Conservation (phyloP, 2,113 vertebrate species). For the Crotophaga sulcirostris region DNA sequence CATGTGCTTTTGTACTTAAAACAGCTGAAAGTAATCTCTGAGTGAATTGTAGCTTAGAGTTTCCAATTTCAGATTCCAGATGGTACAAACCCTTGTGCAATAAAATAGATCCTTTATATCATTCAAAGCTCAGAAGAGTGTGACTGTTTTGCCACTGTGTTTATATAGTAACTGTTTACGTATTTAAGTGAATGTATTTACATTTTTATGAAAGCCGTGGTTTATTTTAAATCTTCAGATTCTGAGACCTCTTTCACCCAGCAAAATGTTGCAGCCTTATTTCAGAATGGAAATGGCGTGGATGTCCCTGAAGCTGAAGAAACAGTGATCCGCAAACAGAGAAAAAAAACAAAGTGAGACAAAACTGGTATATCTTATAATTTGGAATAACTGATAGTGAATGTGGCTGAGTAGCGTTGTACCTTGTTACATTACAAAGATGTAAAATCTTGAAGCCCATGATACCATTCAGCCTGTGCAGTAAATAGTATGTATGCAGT, state of each 20-base stretch:
- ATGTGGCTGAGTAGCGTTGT: neutral
- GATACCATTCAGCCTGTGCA: neutral
- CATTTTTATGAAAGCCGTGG: neutral
- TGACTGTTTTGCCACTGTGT: neutral
- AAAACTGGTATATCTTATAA: neutral
- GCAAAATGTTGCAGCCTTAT: slow-evolving; percentile 68
- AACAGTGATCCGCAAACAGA: slow-evolving; percentile 78
- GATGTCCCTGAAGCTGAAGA: slow-evolving; percentile 81
- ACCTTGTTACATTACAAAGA: neutral
- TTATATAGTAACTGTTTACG: neutral
- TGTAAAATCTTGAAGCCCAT: neutral
- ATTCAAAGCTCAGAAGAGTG: neutral
- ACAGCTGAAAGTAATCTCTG: neutral
- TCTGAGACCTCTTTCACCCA: slow-evolving; percentile 76
- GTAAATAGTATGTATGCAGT: neutral
- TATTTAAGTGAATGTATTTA: neutral
- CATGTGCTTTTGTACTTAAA: neutral
- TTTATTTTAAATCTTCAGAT: slow-evolving; percentile 70
- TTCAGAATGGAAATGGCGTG: slow-evolving; percentile 82
- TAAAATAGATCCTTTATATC: neutral
- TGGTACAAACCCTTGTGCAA: neutral
- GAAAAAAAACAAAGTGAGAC: slow-evolving; percentile 86
- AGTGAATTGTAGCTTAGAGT: neutral
- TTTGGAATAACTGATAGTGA: neutral
- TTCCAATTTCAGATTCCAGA: neutral